phyloP scores from a whole-genome alignment of 2,113 vertebrate genomes.

The Toxotes jaculatrix region DNA sequence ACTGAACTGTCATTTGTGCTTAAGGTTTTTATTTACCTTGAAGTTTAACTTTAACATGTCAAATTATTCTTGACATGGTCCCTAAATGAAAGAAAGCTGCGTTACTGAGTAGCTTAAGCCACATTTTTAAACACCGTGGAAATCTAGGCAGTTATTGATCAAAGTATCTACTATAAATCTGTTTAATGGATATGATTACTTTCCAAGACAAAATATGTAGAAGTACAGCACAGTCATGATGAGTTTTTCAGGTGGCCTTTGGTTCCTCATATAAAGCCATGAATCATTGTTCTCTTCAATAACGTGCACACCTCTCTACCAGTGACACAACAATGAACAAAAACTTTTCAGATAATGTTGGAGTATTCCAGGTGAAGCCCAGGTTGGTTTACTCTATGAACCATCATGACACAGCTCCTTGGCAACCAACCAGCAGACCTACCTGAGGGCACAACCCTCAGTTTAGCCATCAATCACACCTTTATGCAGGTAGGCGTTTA shows the following conservation, averaged over 20 bases:
- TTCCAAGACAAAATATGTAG: constrained; percentile 57
- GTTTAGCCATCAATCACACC: constrained; percentile 77
- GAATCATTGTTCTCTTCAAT: constrained; percentile 27
- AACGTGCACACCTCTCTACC: constrained; percentile 10
- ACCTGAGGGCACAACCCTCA: constrained; percentile 67
- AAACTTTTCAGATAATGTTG: constrained; percentile 1
- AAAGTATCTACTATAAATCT: constrained; percentile 57
- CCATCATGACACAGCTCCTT: constrained; percentile 27
- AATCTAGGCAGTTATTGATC: constrained; percentile 42
- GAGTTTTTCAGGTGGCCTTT: constrained; percentile 64
- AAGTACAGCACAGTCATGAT: constrained; percentile 56
- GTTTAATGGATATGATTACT: constrained; percentile 47
- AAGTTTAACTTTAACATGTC: neutral
- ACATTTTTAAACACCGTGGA: constrained; percentile 35
- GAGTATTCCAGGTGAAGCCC: constrained; percentile 26
- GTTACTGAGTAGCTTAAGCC: constrained; percentile 11
- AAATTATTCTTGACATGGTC: constrained; percentile 38
- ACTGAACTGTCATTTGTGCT: neutral
- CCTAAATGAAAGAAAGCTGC: constrained; percentile 15
- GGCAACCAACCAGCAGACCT: constrained; percentile 48
- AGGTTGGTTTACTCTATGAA: constrained; percentile 23
- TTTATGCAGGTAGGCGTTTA: constrained; percentile 78
- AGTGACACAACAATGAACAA: constrained; percentile 15
- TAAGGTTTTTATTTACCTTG: constrained; percentile 3
- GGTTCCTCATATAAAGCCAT: constrained; percentile 37